Evolutionary conservation across 53 echinoderm and acorn worm species (phyloP).

Genomic region (Luidia sarsii): DNA sequence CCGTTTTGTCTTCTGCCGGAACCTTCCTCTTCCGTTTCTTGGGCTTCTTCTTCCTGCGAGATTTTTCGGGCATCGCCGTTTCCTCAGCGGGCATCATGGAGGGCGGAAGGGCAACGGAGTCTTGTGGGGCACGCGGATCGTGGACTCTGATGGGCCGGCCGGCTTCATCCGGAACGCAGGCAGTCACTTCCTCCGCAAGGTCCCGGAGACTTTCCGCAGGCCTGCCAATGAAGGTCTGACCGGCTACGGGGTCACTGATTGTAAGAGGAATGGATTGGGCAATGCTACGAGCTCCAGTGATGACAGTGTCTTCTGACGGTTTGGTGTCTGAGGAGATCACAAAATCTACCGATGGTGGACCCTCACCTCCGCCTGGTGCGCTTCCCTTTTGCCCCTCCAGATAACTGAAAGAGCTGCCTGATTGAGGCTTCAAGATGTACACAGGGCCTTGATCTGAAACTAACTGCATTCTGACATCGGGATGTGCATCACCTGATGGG

Average conservation of each 20-base stretch:
- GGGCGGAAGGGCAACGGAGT: conserved; percentile 12
- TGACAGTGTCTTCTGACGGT: conserved; percentile 18
- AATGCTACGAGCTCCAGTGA: conserved; percentile 46
- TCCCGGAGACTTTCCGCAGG: conserved; percentile 60
- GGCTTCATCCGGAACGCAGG: conserved; percentile 57
- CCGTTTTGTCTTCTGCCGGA: background rate
- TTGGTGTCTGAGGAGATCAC: conserved; percentile 19
- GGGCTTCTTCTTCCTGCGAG: conserved; percentile 45
- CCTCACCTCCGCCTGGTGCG: background rate
- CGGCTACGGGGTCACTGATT: conserved; percentile 62
- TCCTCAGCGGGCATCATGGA: conserved; percentile 10
- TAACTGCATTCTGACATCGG: conserved; percentile 32
- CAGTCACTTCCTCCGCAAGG: conserved; percentile 50
- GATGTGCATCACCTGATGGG: background rate
- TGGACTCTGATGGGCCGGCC: conserved; percentile 55
- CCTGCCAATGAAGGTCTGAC: conserved; percentile 49
- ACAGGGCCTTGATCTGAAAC: conserved; percentile 68
- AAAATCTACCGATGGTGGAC: background rate
- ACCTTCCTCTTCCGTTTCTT: conserved; percentile 32
- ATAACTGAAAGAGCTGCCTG: background rate
- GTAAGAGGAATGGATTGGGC: conserved; percentile 55
- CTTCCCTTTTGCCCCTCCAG: background rate
- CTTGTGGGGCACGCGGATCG: conserved; percentile 53
- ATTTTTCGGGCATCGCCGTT: conserved; percentile 13
- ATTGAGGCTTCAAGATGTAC: conserved; percentile 60